A percentile compares a stretch with the other conserved stretches of the same genome.
These are phyloP conservation scores for Eustalomyia histrio DNA, from an alignment of 2,888 invertebrate species.

Conservation along the genomic window DNA sequence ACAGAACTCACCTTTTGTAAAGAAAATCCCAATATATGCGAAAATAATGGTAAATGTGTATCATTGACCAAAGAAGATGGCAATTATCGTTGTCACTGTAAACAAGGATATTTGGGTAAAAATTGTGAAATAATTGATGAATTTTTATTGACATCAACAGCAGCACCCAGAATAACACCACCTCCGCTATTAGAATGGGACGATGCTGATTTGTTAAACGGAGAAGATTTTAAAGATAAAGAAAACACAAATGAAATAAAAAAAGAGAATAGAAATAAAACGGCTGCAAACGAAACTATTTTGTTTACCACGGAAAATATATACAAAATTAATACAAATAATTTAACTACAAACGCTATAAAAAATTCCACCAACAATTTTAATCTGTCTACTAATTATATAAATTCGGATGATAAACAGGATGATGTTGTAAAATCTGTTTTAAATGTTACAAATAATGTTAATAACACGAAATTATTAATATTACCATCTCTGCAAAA, in stretches of 20 bases:
- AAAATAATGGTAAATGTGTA: constrained; percentile 90
- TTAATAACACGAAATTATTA: background rate
- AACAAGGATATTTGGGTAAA: constrained; percentile 87
- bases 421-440: background rate
- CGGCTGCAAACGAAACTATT: background rate
- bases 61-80: constrained; percentile 89
- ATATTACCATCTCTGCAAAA: background rate
- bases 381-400: background rate
- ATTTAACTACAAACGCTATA: background rate
- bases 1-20: constrained; percentile 91
- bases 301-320: too few species aligned
- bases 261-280: background rate
- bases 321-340: too few species aligned
- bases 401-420: background rate
- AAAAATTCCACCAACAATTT: background rate
- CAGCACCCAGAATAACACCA: constrained; percentile 75
- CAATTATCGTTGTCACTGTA: constrained; percentile 87
- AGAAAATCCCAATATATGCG: constrained; percentile 86
- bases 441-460: background rate
- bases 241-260: background rate
- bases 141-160: constrained; percentile 75
- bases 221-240: background rate
- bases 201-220: constrained; percentile 12
- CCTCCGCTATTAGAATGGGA: constrained; percentile 66
- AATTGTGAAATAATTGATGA: constrained; percentile 84